Percentiles rank a stretch among this genome's conserved stretches.
Evolutionary conservation across 1,140 invertebrate species (phyloP).

Genomic region (Trachymyrmex cornetzi): DNA sequence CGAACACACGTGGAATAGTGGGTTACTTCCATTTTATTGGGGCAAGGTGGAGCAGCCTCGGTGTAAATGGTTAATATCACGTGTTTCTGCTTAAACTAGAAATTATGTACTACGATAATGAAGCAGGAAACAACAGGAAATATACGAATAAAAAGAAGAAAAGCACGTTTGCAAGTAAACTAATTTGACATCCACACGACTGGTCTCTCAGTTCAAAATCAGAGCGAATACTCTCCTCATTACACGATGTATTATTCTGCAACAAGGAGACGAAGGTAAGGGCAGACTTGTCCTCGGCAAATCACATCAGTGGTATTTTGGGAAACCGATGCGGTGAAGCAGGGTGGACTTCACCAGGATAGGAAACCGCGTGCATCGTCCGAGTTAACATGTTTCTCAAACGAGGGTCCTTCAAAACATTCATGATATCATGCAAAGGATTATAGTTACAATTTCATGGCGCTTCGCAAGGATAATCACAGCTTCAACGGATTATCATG

Average conservation of each 20-base stretch:
- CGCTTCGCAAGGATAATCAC: slow-evolving; percentile 22
- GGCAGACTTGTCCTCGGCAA: slow-evolving; percentile 1
- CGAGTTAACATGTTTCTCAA: slow-evolving; percentile 39
- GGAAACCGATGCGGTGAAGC: slow-evolving; percentile 31
- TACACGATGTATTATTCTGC: slow-evolving; percentile 1
- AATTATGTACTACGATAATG: neutral
- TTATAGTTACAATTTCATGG: slow-evolving; percentile 45
- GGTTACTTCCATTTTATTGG: slow-evolving; percentile 47
- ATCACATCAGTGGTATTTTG: slow-evolving; percentile 45
- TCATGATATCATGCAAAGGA: slow-evolving; percentile 29
- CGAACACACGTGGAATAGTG: slow-evolving; percentile 4
- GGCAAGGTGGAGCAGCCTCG: neutral
- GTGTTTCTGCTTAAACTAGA: slow-evolving; percentile 8
- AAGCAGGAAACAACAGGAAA: neutral
- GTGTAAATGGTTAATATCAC: neutral
- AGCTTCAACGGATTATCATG: slow-evolving; percentile 14
- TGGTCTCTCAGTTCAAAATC: neutral
- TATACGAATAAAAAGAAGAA: neutral
- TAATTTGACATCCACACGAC: neutral
- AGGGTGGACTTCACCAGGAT: slow-evolving; percentile 28
- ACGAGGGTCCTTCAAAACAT: slow-evolving; percentile 32
- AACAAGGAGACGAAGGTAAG: neutral
- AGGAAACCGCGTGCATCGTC: neutral
- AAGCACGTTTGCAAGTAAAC: neutral
- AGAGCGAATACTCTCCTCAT: neutral